Base-by-base conservation (phyloP, 2,888 invertebrate genomes). In the Mycalesis mineus region DNA sequence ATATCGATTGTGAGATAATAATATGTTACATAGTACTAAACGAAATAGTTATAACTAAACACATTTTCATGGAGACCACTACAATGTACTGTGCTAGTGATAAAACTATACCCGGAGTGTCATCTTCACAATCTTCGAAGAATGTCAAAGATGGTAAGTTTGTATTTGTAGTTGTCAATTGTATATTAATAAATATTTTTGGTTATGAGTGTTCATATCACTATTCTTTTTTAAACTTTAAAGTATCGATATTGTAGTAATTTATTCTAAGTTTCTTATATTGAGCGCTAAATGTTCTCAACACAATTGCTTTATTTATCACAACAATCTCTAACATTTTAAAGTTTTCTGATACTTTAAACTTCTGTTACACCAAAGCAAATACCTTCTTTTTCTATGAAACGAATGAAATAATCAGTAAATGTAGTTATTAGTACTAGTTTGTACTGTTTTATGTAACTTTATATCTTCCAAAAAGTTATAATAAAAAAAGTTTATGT, bases 81-180 rank as follows among this genome's bases (percentile, higher is more conserved):
- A 90, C 77, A 73, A 94, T 94, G 94, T 93, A 94, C 87, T 93
- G 93, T 91, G 93, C 94, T 83, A 91, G 92, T 91, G 93, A 93
- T 91, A 93, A 94, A 91, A 93, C 92, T 85, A 92, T 92, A 88
- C 92, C 92, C 90, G 93, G 92, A 92, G 92, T 92, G 91, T 93
- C 91, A 91, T 93, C 91, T 90, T 93, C 92, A 80, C 93, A 92
- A 89, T 92, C 91, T 88, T 86, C 92, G 82, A 92, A 92, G 91
- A 92, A 91, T 91, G 91, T 92, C 90, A 94, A 93, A 92, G 94
- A 94, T 91, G 94, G 94, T 94, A 91, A 92, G 93, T 92, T 79
- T 71, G 67, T 69, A 93, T 92, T 79, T 71, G 67, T 69, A 69
- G 68, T 71, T 73, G 71, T 72, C 72, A 72, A 67, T 62, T 57